phyloP scores from a whole-genome alignment of 2,888 invertebrate species.

The Metalampra italica region DNA sequence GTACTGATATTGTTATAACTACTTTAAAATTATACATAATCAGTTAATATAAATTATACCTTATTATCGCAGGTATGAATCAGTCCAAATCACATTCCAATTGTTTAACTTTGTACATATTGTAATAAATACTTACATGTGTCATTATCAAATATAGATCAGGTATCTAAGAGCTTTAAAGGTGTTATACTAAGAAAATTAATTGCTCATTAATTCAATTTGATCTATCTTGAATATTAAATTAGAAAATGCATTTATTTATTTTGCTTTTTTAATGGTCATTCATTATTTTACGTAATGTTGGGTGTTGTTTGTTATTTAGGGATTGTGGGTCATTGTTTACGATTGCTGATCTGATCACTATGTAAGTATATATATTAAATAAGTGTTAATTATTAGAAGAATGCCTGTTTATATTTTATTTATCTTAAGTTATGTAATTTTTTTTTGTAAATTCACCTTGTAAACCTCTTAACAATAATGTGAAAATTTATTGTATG shows the following conservation, averaged over 20 bases:
- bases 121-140: conserved; percentile 30
- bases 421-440: too few relatives aligned
- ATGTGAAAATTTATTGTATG: too few relatives aligned
- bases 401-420: too few relatives aligned
- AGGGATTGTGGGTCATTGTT: background rate
- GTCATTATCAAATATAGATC: conserved; percentile 38
- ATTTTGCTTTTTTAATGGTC: conserved; percentile 14
- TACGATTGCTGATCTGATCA: background rate
- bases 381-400: too few relatives aligned
- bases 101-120: conserved; percentile 66
- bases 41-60: conserved; percentile 30
- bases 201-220: conserved; percentile 63
- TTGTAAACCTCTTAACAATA: too few relatives aligned
- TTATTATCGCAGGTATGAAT: conserved; percentile 56
- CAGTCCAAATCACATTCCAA: conserved; percentile 76
- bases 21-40: conserved; percentile 49
- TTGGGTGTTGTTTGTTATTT: conserved; percentile 2
- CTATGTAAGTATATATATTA: too few relatives aligned
- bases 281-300: background rate
- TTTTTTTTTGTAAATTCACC: too few relatives aligned
- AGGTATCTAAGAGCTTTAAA: conserved; percentile 69
- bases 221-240: conserved; percentile 26
- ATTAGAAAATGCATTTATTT: conserved; percentile 54
- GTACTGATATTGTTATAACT: conserved; percentile 70
- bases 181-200: conserved; percentile 54